These are phyloP conservation scores for Lophura nycthemera DNA, from an alignment of 2,113 vertebrate genomes.

Conservation along the genomic window DNA sequence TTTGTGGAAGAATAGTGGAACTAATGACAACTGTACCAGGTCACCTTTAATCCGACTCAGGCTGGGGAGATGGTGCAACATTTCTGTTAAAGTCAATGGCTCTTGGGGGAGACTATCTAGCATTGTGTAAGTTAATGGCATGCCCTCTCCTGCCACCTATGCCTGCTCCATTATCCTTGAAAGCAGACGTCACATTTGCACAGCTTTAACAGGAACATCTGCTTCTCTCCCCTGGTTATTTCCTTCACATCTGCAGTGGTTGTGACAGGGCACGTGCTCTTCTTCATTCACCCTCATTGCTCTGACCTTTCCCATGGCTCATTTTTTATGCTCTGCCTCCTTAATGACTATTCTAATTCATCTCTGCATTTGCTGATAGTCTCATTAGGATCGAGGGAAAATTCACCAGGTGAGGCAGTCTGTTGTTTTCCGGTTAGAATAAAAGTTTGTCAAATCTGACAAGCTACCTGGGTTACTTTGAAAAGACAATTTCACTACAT, in stretches of 20 bases:
- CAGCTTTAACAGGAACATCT: not conserved
- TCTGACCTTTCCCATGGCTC: constrained; percentile 52
- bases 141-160: not conserved
- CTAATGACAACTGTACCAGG: not conserved
- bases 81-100: constrained; percentile 42
- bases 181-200: not conserved
- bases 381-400: constrained; percentile 45
- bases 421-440: constrained; percentile 39
- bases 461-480: not conserved
- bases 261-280: not conserved
- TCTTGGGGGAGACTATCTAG: constrained; percentile 19
- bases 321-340: constrained; percentile 45
- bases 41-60: constrained; percentile 33
- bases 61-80: not conserved
- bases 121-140: not conserved
- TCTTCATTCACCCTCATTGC: constrained; percentile 3
- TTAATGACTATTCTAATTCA: constrained; percentile 54
- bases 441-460: constrained; percentile 25
- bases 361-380: not conserved
- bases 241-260: not conserved
- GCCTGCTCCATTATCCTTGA: constrained; percentile 35
- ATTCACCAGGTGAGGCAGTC: constrained; percentile 1
- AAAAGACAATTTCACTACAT: not conserved
- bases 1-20: constrained; percentile 4
- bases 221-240: constrained; percentile 20